Percentiles rank a stretch among this genome's conserved stretches.
phyloP scores from a whole-genome alignment of 2,113 vertebrate species.

The Psilopsiagon aymara region DNA sequence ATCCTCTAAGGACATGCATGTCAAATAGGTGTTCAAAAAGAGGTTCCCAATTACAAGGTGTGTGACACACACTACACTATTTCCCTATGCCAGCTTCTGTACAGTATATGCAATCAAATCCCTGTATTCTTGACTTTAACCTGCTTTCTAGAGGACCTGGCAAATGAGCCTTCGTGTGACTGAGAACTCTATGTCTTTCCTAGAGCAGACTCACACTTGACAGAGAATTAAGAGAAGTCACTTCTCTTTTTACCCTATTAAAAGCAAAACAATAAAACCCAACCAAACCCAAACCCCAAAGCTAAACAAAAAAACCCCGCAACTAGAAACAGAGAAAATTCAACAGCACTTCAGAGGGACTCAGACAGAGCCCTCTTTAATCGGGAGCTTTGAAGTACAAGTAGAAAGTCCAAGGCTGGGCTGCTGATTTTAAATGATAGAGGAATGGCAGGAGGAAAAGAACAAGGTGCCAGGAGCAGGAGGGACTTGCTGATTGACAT shows the following conservation, averaged over 20 bases:
- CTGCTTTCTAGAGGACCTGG: neutral
- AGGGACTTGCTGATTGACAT: neutral
- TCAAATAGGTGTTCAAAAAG: neutral
- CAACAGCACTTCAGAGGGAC: neutral
- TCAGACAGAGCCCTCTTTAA: neutral
- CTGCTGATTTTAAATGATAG: neutral
- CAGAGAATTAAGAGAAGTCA: neutral
- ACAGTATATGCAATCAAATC: neutral
- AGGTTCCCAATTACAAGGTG: neutral
- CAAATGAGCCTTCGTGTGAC: neutral
- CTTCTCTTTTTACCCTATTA: neutral
- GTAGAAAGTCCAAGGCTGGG: neutral
- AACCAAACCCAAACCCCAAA: rapidly evolving
- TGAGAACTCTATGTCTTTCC: neutral
- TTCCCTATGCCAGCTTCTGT: neutral
- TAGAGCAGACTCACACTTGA: neutral
- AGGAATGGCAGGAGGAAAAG: neutral
- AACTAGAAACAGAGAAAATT: neutral
- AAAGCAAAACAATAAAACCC: neutral
- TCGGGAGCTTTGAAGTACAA: neutral
- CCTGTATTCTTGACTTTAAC: neutral
- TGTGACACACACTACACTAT: neutral
- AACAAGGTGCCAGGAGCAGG: neutral
- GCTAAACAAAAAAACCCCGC: rapidly evolving
- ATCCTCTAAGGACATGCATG: neutral